Evolutionary conservation across 2,888 invertebrate species (phyloP), one percentile per base, ranked within the genome.

Genomic region (Helicoverpa assulta): DNA sequence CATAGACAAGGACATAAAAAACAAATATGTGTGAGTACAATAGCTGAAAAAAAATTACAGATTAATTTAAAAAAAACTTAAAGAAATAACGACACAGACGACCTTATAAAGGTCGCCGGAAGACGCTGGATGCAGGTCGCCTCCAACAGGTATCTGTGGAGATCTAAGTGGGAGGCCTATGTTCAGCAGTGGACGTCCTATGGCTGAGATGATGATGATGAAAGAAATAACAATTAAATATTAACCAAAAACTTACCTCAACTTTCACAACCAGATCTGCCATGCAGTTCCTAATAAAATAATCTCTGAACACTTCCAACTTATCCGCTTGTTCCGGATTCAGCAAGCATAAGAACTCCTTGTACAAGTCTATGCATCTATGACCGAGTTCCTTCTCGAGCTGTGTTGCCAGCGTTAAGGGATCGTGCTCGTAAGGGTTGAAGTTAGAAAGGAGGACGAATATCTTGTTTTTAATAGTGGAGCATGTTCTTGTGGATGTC

Each of bases 261-360:
- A 94, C 80, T 81, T 85, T 92, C 70, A 81, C 84, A 53, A 93
- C 79, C n/a, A 95, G 78, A 50, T 84, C 87, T 2, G 80, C 75
- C 5, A 90, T 74, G 70, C 91, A 91, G 21, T 87, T 89, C 19
- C 90, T 85, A 0, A 88, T 75, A 56, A 95, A 94, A 70, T 95
- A 94, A 57, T 93, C 93, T 60, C 84, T 86, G 78, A 92, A 95
- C 2, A 73, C 83, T 0, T 88, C 85, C 0, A 92, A 56, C 2
- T 75, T 75, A 1, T 93, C 93, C 0, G 92, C 95, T 61, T 95
- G 95, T 5, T 90, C 90, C 0, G 93, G 84, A 0, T 92, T 95
- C 0, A 95, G 85, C 67, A 94, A 94, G 0, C 88, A 89, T 0
- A 93, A 18, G 69, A 95, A 94, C 43, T 95, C 95, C 12, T 88